Percentiles rank a stretch among this genome's conserved stretches.
Evolutionary conservation across 2,113 vertebrate genomes (phyloP).

Genomic region (Salminus brasiliensis): DNA sequence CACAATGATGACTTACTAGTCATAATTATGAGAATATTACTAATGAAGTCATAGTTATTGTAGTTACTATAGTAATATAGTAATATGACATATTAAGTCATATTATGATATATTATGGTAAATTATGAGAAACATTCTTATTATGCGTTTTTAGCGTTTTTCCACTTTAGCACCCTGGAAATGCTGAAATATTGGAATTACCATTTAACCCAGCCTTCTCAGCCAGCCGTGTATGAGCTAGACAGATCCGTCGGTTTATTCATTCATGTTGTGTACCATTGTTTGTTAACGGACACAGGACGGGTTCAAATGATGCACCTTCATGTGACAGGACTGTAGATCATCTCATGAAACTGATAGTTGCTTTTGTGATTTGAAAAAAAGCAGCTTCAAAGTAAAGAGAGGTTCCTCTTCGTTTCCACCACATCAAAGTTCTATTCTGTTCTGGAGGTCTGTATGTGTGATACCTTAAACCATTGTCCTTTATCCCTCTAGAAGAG

Average conservation of each 20-base stretch:
- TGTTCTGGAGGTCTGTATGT: conserved; percentile 39
- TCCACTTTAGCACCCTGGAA: background rate
- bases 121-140: too few species aligned
- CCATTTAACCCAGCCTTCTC: background rate
- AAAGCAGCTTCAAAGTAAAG: conserved; percentile 54
- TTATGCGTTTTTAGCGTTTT: background rate
- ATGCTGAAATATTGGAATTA: background rate
- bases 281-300: conserved; percentile 33
- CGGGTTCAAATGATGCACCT: conserved; percentile 45
- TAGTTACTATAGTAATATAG: too few species aligned
- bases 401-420: conserved; percentile 38
- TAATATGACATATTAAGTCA: too few species aligned
- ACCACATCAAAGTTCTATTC: conserved; percentile 57
- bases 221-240: background rate
- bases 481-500: conserved; percentile 25
- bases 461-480: conserved; percentile 60
- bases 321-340: conserved; percentile 48
- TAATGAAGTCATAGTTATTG: too few species aligned
- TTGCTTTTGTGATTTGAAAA: conserved; percentile 51
- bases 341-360: conserved; percentile 54
- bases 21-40: too few species aligned
- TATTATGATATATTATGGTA: too few species aligned
- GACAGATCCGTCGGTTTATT: background rate
- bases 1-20: too few species aligned
- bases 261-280: conserved; percentile 21